Percentiles rank a stretch among this genome's conserved stretches.
Evolutionary conservation across 2,888 invertebrate genomes (phyloP).

Genomic region (Eilema sororculum): DNA sequence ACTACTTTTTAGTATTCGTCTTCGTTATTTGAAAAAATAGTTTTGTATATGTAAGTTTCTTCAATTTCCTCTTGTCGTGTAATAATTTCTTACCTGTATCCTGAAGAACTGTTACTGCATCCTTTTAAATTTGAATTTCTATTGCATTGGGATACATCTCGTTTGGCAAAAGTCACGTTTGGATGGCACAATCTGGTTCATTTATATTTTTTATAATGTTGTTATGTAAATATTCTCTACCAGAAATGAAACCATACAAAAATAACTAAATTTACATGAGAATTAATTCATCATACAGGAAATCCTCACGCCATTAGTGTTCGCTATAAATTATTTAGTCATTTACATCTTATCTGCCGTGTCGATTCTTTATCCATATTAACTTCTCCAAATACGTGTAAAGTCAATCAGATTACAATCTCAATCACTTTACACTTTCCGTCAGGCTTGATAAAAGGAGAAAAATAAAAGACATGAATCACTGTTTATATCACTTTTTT

Average conservation of each 20-base stretch:
- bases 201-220: background rate
- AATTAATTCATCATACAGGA: slow-evolving; percentile 18
- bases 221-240: background rate
- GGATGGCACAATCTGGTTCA: too few species aligned
- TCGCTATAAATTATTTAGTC: slow-evolving; percentile 7
- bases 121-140: too few species aligned
- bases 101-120: too few species aligned
- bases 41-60: too few species aligned
- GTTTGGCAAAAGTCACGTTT: too few species aligned
- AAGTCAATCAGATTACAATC: background rate
- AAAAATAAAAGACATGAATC: slow-evolving; percentile 69
- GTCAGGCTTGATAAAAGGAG: background rate
- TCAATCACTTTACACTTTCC: background rate
- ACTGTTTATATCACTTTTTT: slow-evolving; percentile 86
- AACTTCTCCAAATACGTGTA: background rate
- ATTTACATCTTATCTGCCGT: slow-evolving; percentile 16
- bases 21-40: too few species aligned
- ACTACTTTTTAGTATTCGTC: too few species aligned
- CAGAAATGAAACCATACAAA: slow-evolving; percentile 4
- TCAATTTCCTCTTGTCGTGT: too few species aligned
- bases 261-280: slow-evolving; percentile 11
- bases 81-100: too few species aligned
- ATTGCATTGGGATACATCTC: too few species aligned
- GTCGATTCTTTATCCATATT: background rate
- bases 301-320: slow-evolving; percentile 13